Evolutionary conservation across 2,888 invertebrate genomes (phyloP), one percentile per base, ranked within the genome.

Genomic region (Epiblema foenella): DNA sequence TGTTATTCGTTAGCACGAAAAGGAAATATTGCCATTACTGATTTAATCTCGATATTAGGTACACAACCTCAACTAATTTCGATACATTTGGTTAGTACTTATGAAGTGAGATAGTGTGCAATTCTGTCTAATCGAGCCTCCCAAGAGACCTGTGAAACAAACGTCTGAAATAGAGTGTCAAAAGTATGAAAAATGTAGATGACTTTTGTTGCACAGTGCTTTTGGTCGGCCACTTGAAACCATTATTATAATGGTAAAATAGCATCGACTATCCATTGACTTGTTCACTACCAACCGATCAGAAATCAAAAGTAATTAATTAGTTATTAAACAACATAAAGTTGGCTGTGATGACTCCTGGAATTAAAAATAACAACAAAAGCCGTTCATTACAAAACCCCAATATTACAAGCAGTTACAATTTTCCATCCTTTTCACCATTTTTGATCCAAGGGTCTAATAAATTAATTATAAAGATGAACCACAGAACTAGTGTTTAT

Each of bases 101-200:
- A 66, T 57, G 46, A 51, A 71, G 66, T 67, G 56, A 62, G 66
- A 71, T 71, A 67, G 66, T 67, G 66, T 67, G 66, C 18, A 60
- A 67, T 71, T 71, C 56, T 71, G 66, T 62, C 70, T 70, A 65
- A 60, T 24, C 29, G 62, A 39, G 65, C 54, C 62, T 12, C 18
- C 39, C 52, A 65, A 70, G 59, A 65, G 54, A n/a, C 52, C 54
- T 70, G 39, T 49, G 46, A 29, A 60, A 65, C 70, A 58, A 58
- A 59, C 7, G 63, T 65, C 42, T 42, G 65, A 59, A 70, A 58
- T 64, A 8, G 58, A 54, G 59, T 52, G 63, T 70, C 70, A 70
- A 65, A 59, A 65, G 70, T 65, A 46, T 54, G 42, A 54, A 65
- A 64, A 70, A 65, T 65, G 37, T 57, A 54, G 42, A 29, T 70